phyloP scores from a whole-genome alignment of 2,113 vertebrate genomes.

The Labrus mixtus region DNA sequence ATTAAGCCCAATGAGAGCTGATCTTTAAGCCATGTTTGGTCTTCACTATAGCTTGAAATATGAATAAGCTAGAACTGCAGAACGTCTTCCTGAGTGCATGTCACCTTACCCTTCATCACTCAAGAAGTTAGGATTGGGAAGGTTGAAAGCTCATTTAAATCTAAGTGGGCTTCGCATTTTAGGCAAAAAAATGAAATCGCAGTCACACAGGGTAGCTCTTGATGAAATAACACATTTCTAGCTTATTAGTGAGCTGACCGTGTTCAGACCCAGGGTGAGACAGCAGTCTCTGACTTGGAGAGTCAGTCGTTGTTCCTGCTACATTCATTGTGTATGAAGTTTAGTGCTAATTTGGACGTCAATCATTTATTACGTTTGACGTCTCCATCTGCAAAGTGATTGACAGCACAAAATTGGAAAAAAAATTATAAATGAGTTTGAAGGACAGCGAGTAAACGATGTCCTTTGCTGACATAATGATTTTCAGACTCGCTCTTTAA shows the following conservation, averaged over 20 bases:
- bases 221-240: too few species aligned
- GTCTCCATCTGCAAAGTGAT: slow-evolving; percentile 48
- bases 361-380: slow-evolving; percentile 62
- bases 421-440: slow-evolving; percentile 54
- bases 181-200: neutral
- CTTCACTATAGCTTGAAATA: too few species aligned
- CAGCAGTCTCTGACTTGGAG: neutral
- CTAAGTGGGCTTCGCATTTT: too few species aligned
- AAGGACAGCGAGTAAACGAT: slow-evolving; percentile 63
- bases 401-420: slow-evolving; percentile 68
- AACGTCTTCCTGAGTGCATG: too few species aligned
- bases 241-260: too few species aligned
- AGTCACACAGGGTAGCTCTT: too few species aligned
- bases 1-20: too few species aligned
- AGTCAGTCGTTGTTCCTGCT: slow-evolving; percentile 34
- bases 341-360: slow-evolving; percentile 44
- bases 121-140: neutral
- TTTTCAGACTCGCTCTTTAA: slow-evolving; percentile 17
- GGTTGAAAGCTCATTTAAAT: neutral
- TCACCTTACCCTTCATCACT: neutral
- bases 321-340: slow-evolving; percentile 25
- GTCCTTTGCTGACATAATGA: slow-evolving; percentile 11
- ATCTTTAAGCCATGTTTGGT: too few species aligned
- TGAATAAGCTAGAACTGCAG: too few species aligned
- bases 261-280: neutral